A percentile compares a stretch with the other conserved stretches of the same genome.
Evolutionary conservation across 1,140 invertebrate genomes (phyloP).

Genomic region (Camponotus vicinus): DNA sequence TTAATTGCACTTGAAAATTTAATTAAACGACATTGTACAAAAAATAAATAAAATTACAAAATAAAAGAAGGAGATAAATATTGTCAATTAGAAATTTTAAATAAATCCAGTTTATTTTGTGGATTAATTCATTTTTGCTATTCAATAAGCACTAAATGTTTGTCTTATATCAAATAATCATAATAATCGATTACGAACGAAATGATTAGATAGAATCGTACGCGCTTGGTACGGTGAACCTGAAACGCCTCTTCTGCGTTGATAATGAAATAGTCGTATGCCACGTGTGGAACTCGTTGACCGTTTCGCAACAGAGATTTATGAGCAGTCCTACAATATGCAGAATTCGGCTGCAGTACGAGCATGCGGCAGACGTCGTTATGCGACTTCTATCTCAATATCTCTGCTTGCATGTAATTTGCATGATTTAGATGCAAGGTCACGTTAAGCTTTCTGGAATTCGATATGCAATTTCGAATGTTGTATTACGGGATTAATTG

Average conservation of each 20-base stretch:
- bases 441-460: constrained; percentile 63
- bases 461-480: constrained; percentile 42
- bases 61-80: background rate
- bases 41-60: background rate
- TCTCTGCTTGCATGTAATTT: constrained; percentile 59
- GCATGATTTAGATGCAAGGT: constrained; percentile 57
- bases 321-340: constrained; percentile 47
- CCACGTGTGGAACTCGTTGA: constrained; percentile 40
- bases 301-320: constrained; percentile 47
- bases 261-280: constrained; percentile 39
- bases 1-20: background rate
- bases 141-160: background rate
- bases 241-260: background rate
- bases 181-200: background rate
- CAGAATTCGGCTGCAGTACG: constrained; percentile 60
- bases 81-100: background rate
- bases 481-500: constrained; percentile 67
- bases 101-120: background rate
- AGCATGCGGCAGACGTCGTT: constrained; percentile 45
- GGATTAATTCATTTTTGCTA: background rate
- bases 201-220: background rate
- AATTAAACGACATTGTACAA: background rate
- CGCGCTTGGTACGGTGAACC: background rate
- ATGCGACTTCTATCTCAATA: constrained; percentile 69
- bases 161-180: background rate